phyloP scores from a whole-genome alignment of 2,888 invertebrate species.

The Halictus quadricinctus region DNA sequence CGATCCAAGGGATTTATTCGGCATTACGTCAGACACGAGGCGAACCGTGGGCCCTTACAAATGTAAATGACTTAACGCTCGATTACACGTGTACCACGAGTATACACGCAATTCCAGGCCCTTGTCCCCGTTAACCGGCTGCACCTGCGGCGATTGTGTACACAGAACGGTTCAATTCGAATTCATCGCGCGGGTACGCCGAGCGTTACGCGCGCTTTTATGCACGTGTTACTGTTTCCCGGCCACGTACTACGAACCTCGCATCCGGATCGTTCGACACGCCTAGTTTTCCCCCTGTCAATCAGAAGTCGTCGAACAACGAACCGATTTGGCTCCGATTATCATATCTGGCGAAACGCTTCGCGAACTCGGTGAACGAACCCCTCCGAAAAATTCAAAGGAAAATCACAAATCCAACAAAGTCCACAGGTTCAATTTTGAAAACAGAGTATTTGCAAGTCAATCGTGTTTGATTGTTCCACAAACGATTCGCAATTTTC shows the following conservation, averaged over 20 bases:
- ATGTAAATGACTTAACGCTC: conserved; percentile 66
- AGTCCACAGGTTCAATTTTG: neutral
- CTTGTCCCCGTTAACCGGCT: conserved; percentile 65
- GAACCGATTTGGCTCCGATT: neutral
- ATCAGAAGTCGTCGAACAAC: conserved; percentile 7
- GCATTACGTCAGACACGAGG: conserved; percentile 33
- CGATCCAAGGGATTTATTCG: neutral
- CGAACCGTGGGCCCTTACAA: conserved; percentile 38
- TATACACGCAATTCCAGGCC: conserved; percentile 47
- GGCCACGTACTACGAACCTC: conserved; percentile 6
- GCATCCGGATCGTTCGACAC: conserved; percentile 36
- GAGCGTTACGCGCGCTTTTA: conserved; percentile 37
- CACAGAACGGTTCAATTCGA: conserved; percentile 49
- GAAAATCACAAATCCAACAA: neutral
- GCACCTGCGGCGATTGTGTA: conserved; percentile 68
- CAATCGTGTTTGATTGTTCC: too few relatives aligned
- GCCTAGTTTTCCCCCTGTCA: neutral
- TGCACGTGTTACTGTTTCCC: conserved; percentile 37
- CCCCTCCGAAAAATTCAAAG: neutral
- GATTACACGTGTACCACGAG: conserved; percentile 62
- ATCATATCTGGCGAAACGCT: conserved; percentile 12
- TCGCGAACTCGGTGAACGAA: neutral
- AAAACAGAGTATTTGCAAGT: too few relatives aligned
- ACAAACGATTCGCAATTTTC: too few relatives aligned
- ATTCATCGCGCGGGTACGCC: conserved; percentile 52